phyloP scores from a whole-genome alignment of 2,113 vertebrate genomes.

The Arenaria interpres region DNA sequence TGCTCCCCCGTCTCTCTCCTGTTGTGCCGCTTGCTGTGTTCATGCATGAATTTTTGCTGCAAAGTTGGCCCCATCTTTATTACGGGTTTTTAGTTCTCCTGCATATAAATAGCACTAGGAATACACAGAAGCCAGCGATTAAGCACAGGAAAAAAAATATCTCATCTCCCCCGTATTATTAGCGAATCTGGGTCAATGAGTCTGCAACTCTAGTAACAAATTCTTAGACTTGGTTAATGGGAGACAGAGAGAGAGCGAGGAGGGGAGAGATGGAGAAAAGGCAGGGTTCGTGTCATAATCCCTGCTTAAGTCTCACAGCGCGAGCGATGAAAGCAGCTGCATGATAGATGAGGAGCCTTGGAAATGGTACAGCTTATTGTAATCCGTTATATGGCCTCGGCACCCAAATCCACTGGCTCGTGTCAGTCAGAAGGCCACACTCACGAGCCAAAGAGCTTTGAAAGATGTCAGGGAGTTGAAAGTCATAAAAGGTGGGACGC shows the following conservation, averaged over 20 bases:
- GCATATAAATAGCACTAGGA: slow-evolving; percentile 46
- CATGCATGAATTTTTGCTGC: neutral
- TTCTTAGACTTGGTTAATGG: slow-evolving; percentile 46
- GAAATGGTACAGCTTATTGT: neutral
- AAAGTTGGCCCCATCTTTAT: slow-evolving; percentile 22
- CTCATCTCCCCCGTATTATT: slow-evolving; percentile 27
- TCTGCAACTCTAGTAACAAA: slow-evolving; percentile 48
- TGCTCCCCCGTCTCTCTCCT: neutral
- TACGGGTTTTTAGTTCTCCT: slow-evolving; percentile 10
- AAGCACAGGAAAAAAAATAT: neutral
- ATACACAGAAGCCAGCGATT: slow-evolving; percentile 30
- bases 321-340: neutral
- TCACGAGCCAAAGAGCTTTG: neutral
- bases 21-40: neutral
- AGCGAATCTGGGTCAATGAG: slow-evolving; percentile 42
- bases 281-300: neutral
- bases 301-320: neutral
- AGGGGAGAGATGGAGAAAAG: neutral
- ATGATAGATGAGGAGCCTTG: slow-evolving; percentile 43
- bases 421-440: neutral
- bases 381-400: neutral
- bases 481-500: neutral
- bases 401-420: neutral
- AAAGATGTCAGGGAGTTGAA: neutral
- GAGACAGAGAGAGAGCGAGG: neutral